phyloP scores from a whole-genome alignment of 1,140 invertebrate species.

The Mylabris phalerata region DNA sequence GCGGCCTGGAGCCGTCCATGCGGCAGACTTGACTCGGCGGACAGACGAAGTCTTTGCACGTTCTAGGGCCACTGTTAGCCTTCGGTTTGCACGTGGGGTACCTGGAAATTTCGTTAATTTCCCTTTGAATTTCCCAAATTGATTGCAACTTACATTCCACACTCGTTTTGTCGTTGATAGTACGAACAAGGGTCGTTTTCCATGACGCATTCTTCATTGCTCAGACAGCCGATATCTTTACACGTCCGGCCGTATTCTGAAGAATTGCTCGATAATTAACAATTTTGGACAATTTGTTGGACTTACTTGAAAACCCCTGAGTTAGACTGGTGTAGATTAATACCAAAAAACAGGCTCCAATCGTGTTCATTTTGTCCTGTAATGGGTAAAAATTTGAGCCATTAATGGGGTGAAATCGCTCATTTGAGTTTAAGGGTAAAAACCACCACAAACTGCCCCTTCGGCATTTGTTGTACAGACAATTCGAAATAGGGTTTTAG shows the following conservation, averaged over 20 bases:
- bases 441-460: too few relatives aligned
- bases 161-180: slow-evolving; percentile 41
- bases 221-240: slow-evolving; percentile 66
- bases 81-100: slow-evolving; percentile 37
- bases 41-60: slow-evolving; percentile 34
- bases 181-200: slow-evolving; percentile 60
- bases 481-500: too few relatives aligned
- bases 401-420: too few relatives aligned
- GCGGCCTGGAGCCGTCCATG: slow-evolving; percentile 35
- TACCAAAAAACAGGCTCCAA: too few relatives aligned
- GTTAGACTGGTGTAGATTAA: too few relatives aligned
- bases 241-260: slow-evolving; percentile 68
- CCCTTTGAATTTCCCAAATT: too few relatives aligned
- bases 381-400: too few relatives aligned
- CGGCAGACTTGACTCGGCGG: slow-evolving; percentile 36
- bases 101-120: slow-evolving; percentile 17
- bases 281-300: too few relatives aligned
- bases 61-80: slow-evolving; percentile 10
- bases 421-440: too few relatives aligned
- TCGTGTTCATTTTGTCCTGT: too few relatives aligned
- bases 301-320: too few relatives aligned
- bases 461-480: too few relatives aligned
- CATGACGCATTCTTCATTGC: slow-evolving; percentile 63
- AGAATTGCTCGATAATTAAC: slow-evolving; percentile 28
- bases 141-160: slow-evolving; percentile 35